phyloP scores from a whole-genome alignment of 2,888 invertebrate species.

The Caenorhabditis doughertyi region DNA sequence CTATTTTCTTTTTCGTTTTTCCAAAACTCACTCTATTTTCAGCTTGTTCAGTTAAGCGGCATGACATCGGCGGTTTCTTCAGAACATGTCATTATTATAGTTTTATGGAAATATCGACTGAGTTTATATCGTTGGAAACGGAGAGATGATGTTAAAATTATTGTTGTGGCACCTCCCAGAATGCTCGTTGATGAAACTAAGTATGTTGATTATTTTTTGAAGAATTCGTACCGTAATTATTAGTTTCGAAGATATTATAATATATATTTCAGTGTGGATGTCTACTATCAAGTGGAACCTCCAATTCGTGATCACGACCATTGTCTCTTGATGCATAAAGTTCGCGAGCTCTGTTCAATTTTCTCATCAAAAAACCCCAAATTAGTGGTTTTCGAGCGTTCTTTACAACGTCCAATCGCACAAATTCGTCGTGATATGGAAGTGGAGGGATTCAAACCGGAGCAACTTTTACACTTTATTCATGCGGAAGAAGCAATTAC shows the following conservation, averaged over 20 bases:
- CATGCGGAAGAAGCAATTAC: constrained; percentile 67
- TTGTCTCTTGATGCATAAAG: constrained; percentile 75
- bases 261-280: constrained; percentile 77
- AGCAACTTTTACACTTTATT: constrained; percentile 69
- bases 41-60: constrained; percentile 3
- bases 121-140: constrained; percentile 66
- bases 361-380: constrained; percentile 65
- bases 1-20: not conserved
- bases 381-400: constrained; percentile 77
- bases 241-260: not conserved
- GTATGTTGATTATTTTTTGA: constrained; percentile 51
- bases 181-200: constrained; percentile 75
- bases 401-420: constrained; percentile 75
- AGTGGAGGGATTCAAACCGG: constrained; percentile 74
- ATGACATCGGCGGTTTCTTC: constrained; percentile 19
- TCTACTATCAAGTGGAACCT: constrained; percentile 78
- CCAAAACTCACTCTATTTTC: not conserved
- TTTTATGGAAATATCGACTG: constrained; percentile 77
- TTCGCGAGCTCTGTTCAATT: constrained; percentile 70
- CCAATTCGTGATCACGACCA: constrained; percentile 77
- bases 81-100: constrained; percentile 69
- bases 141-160: constrained; percentile 55
- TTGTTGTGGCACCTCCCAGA: constrained; percentile 76
- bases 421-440: constrained; percentile 77
- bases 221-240: not conserved